Base-by-base conservation (phyloP, 1,140 invertebrate species). In the Mycetomoellerius zeteki region DNA sequence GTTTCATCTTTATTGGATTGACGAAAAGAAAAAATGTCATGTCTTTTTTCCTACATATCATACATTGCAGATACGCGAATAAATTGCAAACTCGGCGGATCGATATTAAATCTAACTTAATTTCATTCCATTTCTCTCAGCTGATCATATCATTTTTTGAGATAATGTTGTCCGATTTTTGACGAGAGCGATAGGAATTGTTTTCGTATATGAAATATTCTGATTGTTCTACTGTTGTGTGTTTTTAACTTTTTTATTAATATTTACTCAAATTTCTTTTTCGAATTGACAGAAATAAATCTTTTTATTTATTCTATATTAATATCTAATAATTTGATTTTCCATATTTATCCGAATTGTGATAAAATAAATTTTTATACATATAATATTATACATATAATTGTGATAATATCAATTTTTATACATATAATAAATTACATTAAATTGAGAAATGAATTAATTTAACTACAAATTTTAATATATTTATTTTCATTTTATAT, bases 71-170 rank as follows among this genome's bases (percentile, higher is more conserved):
- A 16, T 21, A 21, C n/a, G 52, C 3, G 30, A 75, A 58, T 75
- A 75, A 75, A 58, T 75, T 58, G 72, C n/a, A 75, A 56, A 75
- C 72, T 58, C 14, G n/a, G 0, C 4, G 12, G 30, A 56, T 73
- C 3, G 12, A 75, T 54, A 19, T 75, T 24, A 75, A 75, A 37
- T 58, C 27, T 58, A 58, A 58, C 14, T 54, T 21, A 24, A 37
- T 58, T 30, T 56, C 21, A 37, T 58, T 37, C n/a, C n/a, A 37
- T 33, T 58, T 21, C 3, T 58, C 52, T 58, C 19, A 54, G 2
- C 5, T 21, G 10, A 30, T 52, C 27, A n/a, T n/a, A 33, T 33
- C 3, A 54, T 54, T 73, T 27, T 1, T 33, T 56, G 71, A 52
- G 19, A 73, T 33, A 73, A 37, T 56, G 6, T 21, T 33, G 5